Conservation (phyloP, 2,888 invertebrate genomes). For the Steinernema hermaphroditum region DNA sequence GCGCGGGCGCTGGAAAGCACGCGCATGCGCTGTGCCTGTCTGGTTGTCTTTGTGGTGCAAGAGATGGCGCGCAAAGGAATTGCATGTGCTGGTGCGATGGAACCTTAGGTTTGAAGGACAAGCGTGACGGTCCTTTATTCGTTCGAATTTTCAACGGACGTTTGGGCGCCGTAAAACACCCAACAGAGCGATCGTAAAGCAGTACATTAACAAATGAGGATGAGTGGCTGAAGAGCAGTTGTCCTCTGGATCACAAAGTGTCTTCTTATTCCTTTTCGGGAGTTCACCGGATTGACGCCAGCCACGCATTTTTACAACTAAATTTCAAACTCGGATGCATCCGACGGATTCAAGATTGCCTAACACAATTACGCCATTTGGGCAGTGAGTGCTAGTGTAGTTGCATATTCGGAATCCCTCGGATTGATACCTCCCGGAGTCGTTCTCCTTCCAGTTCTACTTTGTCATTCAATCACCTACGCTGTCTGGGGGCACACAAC, state of each 20-base stretch:
- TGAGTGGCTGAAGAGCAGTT: not conserved
- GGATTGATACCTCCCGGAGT: not conserved
- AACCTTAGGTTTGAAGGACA: conserved; percentile 14
- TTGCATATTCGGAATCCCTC: not conserved
- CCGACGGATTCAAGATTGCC: conserved; percentile 7
- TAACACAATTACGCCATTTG: conserved; percentile 20
- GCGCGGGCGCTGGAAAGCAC: not conserved
- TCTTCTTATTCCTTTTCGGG: conserved; percentile 17
- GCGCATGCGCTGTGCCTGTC: conserved; percentile 3
- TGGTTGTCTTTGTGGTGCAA: conserved; percentile 17
- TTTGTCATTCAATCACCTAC: not conserved
- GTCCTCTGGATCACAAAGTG: conserved; percentile 24
- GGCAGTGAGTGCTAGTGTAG: conserved; percentile 10
- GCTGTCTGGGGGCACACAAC: not conserved
- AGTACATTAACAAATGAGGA: conserved; percentile 31
- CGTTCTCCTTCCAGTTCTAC: not conserved
- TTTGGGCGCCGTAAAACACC: not conserved
- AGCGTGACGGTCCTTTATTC: not conserved
- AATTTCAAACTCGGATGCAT: conserved; percentile 14
- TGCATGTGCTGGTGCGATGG: not conserved
- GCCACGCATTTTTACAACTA: conserved; percentile 15
- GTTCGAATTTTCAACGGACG: conserved; percentile 8
- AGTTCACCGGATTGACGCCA: not conserved
- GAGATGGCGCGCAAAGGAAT: not conserved
- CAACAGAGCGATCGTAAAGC: conserved; percentile 1